phyloP scores from a whole-genome alignment of 2,888 invertebrate species.

The Noctuana brunneofusca region DNA sequence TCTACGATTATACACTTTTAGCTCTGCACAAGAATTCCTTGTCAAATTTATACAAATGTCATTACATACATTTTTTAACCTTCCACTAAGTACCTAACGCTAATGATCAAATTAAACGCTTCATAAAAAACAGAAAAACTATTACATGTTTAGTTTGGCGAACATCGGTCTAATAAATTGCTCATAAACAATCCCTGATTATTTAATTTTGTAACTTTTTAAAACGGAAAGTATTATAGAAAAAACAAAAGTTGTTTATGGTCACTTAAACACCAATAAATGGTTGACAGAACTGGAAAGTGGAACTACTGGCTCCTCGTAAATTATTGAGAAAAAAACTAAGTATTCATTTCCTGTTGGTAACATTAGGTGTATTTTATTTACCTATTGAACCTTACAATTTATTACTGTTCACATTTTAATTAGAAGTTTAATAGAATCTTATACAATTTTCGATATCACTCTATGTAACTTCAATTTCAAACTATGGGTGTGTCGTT shows the following conservation, averaged over 20 bases:
- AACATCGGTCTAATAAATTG: not conserved
- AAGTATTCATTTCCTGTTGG: conserved; percentile 18
- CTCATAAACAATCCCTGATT: not conserved
- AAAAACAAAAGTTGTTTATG: conserved; percentile 27
- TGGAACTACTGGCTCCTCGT: conserved; percentile 32
- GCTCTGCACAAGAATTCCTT: no score
- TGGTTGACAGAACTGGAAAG: conserved; percentile 19
- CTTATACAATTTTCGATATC: no score
- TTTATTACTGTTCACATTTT: not conserved
- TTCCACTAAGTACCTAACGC: no score
- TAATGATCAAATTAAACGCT: no score
- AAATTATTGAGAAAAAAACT: conserved; percentile 25
- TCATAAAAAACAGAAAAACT: no score
- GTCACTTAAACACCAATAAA: conserved; percentile 29
- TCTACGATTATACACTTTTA: no score
- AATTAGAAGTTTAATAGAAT: no score
- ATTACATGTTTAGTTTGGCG: not conserved
- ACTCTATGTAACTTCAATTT: not conserved
- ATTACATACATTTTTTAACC: no score
- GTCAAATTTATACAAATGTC: no score
- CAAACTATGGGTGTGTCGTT: not conserved
- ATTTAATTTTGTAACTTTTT: not conserved
- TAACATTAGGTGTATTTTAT: not conserved
- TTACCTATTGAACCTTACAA: no score
- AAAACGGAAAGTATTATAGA: conserved; percentile 23